Conservation (phyloP, 2,113 vertebrate genomes). For the Melozone crissalis region DNA sequence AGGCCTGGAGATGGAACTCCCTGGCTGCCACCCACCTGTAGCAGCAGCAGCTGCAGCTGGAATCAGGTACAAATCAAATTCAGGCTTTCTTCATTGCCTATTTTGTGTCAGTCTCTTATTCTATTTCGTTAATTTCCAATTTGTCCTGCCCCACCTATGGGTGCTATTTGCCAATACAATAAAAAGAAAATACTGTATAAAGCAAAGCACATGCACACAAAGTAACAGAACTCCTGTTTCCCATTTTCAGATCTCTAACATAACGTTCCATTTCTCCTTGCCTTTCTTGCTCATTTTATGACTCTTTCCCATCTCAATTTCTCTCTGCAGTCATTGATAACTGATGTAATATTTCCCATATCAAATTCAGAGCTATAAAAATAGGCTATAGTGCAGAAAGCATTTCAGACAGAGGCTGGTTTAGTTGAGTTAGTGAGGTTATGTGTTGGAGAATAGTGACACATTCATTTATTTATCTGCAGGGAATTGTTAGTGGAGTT, state of each 20-base stretch:
- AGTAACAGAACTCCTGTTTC: background rate
- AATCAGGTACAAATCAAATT: background rate
- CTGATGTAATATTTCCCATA: conserved; percentile 2
- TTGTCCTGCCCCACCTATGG: background rate
- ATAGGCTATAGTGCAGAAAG: background rate
- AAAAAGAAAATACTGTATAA: background rate
- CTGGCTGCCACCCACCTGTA: background rate
- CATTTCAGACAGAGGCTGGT: background rate
- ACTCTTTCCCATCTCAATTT: background rate
- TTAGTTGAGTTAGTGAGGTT: background rate
- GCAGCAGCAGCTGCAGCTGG: background rate
- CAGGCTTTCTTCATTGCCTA: background rate
- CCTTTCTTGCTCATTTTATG: conserved; percentile 25
- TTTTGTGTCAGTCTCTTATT: background rate
- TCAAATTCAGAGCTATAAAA: conserved; percentile 17
- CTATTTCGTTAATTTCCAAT: background rate
- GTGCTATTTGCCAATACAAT: background rate
- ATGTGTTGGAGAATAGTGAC: background rate
- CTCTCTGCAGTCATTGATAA: background rate
- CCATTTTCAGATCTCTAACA: background rate
- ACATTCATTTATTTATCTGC: background rate
- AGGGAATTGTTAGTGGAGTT: background rate
- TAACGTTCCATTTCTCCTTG: background rate
- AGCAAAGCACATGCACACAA: background rate
- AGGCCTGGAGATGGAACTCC: background rate